Evolutionary conservation across 2,888 invertebrate species (phyloP).

Genomic region (Microplitis manilae): DNA sequence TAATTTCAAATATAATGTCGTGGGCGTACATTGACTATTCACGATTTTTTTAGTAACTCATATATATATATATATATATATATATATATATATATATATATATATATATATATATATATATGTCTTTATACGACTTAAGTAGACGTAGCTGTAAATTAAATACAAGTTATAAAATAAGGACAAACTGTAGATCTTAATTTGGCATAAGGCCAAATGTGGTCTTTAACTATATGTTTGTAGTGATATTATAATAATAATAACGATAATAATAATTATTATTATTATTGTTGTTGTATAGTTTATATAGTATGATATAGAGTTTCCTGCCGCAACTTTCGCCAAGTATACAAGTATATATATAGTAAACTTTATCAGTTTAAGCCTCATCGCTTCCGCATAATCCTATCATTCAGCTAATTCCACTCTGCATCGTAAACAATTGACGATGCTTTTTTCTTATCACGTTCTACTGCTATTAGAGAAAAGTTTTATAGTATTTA

Average conservation of each 20-base stretch:
- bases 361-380: constrained; percentile 24
- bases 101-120: not conserved
- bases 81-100: not conserved
- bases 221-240: not conserved
- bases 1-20: constrained; percentile 26
- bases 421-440: constrained; percentile 8
- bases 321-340: constrained; percentile 28
- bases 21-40: constrained; percentile 33
- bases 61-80: constrained; percentile 1
- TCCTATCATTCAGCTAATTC: constrained; percentile 13
- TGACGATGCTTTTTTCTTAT: not conserved
- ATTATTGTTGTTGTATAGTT: not conserved
- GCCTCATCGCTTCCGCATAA: constrained; percentile 20
- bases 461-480: not conserved
- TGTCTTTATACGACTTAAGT: not conserved
- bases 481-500: not conserved
- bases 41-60: not conserved
- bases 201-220: constrained; percentile 43
- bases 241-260: not conserved
- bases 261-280: not conserved
- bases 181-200: constrained; percentile 31
- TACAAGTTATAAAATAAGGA: constrained; percentile 16
- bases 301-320: not conserved
- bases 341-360: not conserved
- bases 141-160: not conserved